Percentiles rank a stretch among this genome's conserved stretches.
Evolutionary conservation across 2,888 invertebrate species (phyloP).

Genomic region (Ceriagrion tenellum): DNA sequence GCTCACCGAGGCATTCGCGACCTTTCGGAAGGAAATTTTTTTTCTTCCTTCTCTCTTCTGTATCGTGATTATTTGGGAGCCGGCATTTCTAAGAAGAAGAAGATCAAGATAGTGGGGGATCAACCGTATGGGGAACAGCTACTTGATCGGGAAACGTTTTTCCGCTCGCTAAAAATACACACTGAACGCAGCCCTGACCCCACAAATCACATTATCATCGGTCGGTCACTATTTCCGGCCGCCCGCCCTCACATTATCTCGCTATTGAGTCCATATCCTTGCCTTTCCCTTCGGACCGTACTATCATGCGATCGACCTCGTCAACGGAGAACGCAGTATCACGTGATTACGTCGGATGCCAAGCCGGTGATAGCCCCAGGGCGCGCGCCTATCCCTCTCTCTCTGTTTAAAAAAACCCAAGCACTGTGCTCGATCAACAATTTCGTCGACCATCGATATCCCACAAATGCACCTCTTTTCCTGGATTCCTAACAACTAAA

Average conservation of each 20-base stretch:
- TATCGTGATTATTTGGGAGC: not conserved
- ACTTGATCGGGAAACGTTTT: conserved; percentile 9
- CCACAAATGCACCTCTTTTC: not conserved
- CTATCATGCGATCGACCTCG: not conserved
- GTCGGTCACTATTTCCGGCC: not conserved
- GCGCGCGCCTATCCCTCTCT: not conserved
- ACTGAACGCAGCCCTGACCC: conserved; percentile 12
- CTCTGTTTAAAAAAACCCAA: too few species aligned
- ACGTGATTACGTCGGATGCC: not conserved
- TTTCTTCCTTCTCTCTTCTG: not conserved
- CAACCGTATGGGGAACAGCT: not conserved
- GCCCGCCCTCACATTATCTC: not conserved
- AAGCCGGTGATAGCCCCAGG: not conserved
- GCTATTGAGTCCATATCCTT: not conserved
- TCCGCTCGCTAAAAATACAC: not conserved
- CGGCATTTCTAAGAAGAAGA: not conserved
- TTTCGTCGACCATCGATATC: not conserved
- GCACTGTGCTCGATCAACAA: too few species aligned
- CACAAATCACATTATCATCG: conserved; percentile 29
- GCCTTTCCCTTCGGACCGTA: not conserved
- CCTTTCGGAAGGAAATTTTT: not conserved
- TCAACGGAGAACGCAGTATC: not conserved
- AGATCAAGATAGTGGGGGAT: not conserved
- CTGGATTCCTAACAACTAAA: not conserved
- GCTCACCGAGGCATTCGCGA: not conserved